Percentiles rank a stretch among this genome's conserved stretches.
Conservation (phyloP, 2,888 invertebrate genomes). For the Drosophila yooni region DNA sequence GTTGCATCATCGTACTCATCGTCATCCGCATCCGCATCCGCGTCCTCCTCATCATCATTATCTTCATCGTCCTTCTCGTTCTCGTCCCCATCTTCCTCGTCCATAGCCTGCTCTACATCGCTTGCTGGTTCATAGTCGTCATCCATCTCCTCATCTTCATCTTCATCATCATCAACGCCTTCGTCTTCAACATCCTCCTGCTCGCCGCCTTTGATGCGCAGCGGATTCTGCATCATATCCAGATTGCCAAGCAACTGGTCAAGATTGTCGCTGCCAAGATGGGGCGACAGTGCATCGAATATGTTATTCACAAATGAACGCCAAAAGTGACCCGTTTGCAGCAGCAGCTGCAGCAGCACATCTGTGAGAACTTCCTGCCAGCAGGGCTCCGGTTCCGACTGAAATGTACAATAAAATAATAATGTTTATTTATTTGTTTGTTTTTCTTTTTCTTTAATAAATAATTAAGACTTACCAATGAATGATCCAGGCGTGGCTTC, state of each 20-base stretch:
- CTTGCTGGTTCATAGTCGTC: neutral
- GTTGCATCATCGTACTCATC: conserved; percentile 19
- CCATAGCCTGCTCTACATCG: neutral
- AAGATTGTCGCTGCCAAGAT: conserved; percentile 44
- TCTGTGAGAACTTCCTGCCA: conserved; percentile 71
- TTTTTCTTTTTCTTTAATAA: too few species aligned
- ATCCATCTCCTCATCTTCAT: conserved; percentile 18
- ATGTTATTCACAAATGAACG: conserved; percentile 50
- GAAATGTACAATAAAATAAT: neutral
- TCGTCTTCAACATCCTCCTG: neutral
- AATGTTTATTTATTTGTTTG: neutral
- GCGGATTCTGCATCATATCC: conserved; percentile 57
- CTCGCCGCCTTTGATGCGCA: conserved; percentile 17
- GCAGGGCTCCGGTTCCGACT: neutral
- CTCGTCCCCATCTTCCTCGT: neutral
- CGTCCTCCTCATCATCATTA: conserved; percentile 3
- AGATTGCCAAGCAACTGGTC: conserved; percentile 49
- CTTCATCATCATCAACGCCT: conserved; percentile 5
- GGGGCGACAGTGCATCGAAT: conserved; percentile 25
- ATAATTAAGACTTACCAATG: neutral
- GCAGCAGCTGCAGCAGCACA: conserved; percentile 49
- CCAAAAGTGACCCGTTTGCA: conserved; percentile 54
- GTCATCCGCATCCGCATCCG: conserved; percentile 2
- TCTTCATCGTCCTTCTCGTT: conserved; percentile 7
- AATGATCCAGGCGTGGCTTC: neutral